Conservation (phyloP, 2,113 vertebrate species). For the Pedionomus torquatus region DNA sequence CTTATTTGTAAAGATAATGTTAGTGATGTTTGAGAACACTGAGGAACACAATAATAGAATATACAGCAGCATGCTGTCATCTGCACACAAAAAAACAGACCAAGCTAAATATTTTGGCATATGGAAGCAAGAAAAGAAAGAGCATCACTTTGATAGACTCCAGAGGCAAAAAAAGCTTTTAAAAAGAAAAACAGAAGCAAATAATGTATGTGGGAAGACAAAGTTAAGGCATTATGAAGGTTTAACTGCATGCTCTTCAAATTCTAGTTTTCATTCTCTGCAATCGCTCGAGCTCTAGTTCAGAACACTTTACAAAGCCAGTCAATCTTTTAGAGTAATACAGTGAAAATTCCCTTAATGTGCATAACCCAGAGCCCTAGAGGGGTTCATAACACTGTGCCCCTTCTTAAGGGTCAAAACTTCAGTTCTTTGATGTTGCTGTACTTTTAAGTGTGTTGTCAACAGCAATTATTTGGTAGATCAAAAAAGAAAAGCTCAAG, state of each 20-base stretch:
- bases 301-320: background rate
- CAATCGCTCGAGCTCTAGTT: background rate
- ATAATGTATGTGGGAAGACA: background rate
- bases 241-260: constrained; percentile 3
- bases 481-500: background rate
- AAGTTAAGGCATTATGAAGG: background rate
- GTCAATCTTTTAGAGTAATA: background rate
- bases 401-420: background rate
- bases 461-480: background rate
- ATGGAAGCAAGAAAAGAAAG: background rate
- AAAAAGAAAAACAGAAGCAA: constrained; percentile 1
- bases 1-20: background rate
- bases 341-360: background rate
- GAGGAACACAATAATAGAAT: background rate
- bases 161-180: constrained; percentile 51
- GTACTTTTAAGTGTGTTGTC: background rate
- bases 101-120: background rate
- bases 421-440: background rate
- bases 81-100: background rate
- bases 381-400: background rate
- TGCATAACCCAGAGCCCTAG: background rate
- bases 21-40: background rate
- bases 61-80: background rate
- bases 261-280: background rate
- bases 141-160: background rate